These are phyloP conservation scores for Aethina tumida DNA, from an alignment of 1,140 invertebrate species.

Conservation along the genomic window DNA sequence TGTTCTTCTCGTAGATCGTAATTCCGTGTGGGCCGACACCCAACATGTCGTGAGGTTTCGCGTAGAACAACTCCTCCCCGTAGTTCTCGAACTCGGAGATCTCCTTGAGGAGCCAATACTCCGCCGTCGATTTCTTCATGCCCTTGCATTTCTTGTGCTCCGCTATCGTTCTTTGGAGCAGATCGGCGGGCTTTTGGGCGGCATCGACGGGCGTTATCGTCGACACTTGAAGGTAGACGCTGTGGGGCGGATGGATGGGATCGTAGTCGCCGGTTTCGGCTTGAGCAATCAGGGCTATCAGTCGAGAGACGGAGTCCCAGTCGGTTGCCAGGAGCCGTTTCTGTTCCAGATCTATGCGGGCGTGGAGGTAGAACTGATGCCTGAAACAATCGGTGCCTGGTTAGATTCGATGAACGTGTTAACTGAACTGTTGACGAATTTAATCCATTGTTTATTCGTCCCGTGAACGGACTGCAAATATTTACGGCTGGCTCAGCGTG, in stretches of 20 bases:
- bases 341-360: slow-evolving; percentile 61
- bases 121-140: slow-evolving; percentile 50
- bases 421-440: too few species aligned
- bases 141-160: slow-evolving; percentile 50
- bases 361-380: slow-evolving; percentile 76
- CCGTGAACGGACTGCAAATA: too few species aligned
- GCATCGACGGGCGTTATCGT: slow-evolving; percentile 34
- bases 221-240: slow-evolving; percentile 49
- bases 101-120: slow-evolving; percentile 73
- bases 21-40: slow-evolving; percentile 77
- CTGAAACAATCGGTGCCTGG: too few species aligned
- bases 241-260: slow-evolving; percentile 43
- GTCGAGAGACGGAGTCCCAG: slow-evolving; percentile 55
- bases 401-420: too few species aligned
- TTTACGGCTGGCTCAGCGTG: too few species aligned
- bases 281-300: slow-evolving; percentile 67
- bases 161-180: slow-evolving; percentile 50
- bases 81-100: slow-evolving; percentile 67
- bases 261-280: slow-evolving; percentile 61
- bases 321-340: slow-evolving; percentile 57
- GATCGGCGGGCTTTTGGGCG: slow-evolving; percentile 48
- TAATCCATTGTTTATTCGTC: too few species aligned
- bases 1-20: slow-evolving; percentile 54
- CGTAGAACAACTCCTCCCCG: slow-evolving; percentile 74
- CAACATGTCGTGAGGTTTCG: slow-evolving; percentile 43